phyloP scores from a whole-genome alignment of 2,888 invertebrate species.

The Cistogaster globosa region DNA sequence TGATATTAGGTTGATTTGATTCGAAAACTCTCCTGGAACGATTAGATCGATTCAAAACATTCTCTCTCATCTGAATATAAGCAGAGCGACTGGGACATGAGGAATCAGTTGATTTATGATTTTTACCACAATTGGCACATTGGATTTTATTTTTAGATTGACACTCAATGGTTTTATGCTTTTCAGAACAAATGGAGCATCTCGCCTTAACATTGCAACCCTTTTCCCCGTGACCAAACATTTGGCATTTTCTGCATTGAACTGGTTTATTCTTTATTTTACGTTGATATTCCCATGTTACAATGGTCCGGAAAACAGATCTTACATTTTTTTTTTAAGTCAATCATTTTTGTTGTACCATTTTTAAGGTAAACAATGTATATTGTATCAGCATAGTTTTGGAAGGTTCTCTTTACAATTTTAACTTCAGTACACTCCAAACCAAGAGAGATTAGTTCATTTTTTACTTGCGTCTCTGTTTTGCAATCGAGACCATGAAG shows the following conservation, averaged over 20 bases:
- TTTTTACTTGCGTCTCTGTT: neutral
- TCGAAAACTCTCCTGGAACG: neutral
- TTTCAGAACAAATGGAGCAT: neutral
- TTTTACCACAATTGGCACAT: neutral
- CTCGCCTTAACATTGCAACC: neutral
- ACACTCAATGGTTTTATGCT: neutral
- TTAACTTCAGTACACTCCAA: conserved; percentile 3
- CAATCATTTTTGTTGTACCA: neutral
- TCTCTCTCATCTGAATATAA: neutral
- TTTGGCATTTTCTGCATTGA: neutral
- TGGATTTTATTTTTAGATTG: neutral
- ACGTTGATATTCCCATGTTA: conserved; percentile 10
- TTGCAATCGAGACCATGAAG: conserved; percentile 3
- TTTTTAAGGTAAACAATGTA: neutral
- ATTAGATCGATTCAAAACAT: neutral
- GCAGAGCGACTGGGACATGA: neutral
- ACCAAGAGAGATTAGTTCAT: conserved; percentile 1
- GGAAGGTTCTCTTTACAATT: neutral
- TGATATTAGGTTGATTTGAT: no score
- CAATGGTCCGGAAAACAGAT: neutral
- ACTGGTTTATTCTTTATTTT: conserved; percentile 5
- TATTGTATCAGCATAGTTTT: neutral
- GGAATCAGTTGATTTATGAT: neutral
- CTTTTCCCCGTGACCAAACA: neutral
- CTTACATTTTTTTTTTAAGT: neutral